These are phyloP conservation scores for Lemur catta DNA, from an alignment of 2,797 vertebrate genomes.

Conservation along the genomic window DNA sequence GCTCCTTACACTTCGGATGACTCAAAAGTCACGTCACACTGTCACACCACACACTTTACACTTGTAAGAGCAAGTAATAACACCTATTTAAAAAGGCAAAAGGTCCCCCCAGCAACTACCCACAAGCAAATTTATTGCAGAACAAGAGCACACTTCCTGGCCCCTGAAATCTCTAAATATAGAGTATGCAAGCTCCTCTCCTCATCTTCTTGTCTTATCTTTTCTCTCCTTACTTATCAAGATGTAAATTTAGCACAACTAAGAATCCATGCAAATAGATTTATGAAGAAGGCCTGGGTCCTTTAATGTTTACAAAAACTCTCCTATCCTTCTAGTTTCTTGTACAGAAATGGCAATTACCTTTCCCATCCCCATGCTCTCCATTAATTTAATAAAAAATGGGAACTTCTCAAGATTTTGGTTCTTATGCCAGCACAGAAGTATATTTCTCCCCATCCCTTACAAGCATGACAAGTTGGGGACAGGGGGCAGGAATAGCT, in stretches of 20 bases:
- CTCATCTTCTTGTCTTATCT: background rate
- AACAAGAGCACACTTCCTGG: background rate
- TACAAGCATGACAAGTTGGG: background rate
- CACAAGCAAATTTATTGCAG: conserved; percentile 6
- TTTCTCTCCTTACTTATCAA: background rate
- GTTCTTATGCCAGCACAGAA: background rate
- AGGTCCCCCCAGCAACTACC: background rate
- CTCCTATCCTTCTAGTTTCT: background rate
- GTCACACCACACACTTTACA: conserved; percentile 4
- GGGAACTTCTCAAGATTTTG: background rate
- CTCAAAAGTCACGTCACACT: background rate
- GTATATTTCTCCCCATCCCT: background rate
- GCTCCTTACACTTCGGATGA: background rate
- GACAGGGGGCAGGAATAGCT: background rate
- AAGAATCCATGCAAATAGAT: background rate
- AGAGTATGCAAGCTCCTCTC: background rate
- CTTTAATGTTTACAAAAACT: background rate
- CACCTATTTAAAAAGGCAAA: background rate
- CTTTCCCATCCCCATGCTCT: background rate
- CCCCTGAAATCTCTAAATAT: background rate
- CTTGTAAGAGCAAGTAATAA: conserved; percentile 21
- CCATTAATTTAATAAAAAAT: background rate
- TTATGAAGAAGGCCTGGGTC: background rate
- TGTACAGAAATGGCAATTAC: background rate
- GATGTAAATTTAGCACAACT: background rate